Base-by-base conservation (phyloP, 1,140 invertebrate genomes). In the Trissolcus basalis region DNA sequence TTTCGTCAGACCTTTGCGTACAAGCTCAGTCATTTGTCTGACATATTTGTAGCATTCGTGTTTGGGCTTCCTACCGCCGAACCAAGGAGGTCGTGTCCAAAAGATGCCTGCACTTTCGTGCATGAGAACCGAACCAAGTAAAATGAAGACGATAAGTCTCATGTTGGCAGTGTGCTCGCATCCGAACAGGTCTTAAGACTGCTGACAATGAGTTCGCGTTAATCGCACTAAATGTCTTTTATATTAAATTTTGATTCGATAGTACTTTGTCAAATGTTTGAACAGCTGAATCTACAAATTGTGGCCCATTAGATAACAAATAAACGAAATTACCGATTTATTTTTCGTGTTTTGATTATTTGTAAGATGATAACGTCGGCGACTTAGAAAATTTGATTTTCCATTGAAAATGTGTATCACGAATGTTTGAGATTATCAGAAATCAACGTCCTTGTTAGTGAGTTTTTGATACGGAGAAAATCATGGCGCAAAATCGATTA, bases 241-340 rank as follows among this genome's bases (percentile, higher is more conserved):
- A 60, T 70, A 36, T 54, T 53, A 60, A 54, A 55, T 36, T 27
- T 27, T 27, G 19, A n/a, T n/a, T n/a, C n/a, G n/a, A 41, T 19
- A 12, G n/a, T 16, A 47, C 6, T 27, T 27, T 27, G 9, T 70
- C 53, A 6, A 59, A 4, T 61, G 48, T 70, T 61, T 70, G 48
- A 49, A 49, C 67, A 70, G 56, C 35, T 61, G 56, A 36, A 33
- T 9, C 14, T 44, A 4, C n/a, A 49, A 67, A 68, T 44, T 59
- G 16, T 53, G 32, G 4, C 10, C 19, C 12, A 63, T 53, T 43
- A 13, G 39, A 45, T 16, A 43, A 27, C 19, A 27, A 27, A 27
- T 27, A 27, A 27, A 27, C 19, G 1, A 1, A 27, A 27, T 27
- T 3, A 27, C 6, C 19, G 19, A 27, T 27, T 6, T 6, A 27